Base-by-base conservation (phyloP, 1,140 invertebrate genomes). In the Drosophila funebris region DNA sequence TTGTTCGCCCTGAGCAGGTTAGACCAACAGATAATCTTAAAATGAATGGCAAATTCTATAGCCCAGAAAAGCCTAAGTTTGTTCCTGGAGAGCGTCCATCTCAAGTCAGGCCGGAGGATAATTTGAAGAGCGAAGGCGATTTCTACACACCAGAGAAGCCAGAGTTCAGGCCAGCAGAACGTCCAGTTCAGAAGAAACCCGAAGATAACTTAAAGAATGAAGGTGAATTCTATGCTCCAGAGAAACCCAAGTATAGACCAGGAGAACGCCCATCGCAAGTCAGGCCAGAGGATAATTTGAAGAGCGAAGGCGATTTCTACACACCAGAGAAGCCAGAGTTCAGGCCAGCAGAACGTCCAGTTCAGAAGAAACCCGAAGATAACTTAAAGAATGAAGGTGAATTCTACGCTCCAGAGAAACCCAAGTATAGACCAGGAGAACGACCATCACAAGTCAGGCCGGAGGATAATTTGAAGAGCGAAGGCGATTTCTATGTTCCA, bases 381-480 rank as follows among this genome's bases (percentile, higher is more conserved):
- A 93, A 94, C 78, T 73, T 94, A 36, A 90, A 82, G 72, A 58
- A 79, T 70, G 81, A 92, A 90, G 92, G 92, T 92, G 94, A 36
- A 92, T 93, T 37, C 93, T 91, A 78, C 0, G 90, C 77, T 22
- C 79, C 93, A 16, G 95, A 96, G 77, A 90, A 94, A 68, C 92
- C 94, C 0, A 93, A 94, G 29, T 72, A 60, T 29, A 20, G 52
- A 39, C 58, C 57, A 37, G 68, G 67, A 67, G 92, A 94, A 6
- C 87, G 93, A 48, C 92, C 92, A 56, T 92, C 91, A 14, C 93
- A 93, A 11, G 93, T 93, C 18, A 94, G 93, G 87, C 93, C 93
- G 43, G 92, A 93, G 70, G 94, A 95, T 78, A 94, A 96, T 91
- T 84, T 96, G 9, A 93, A 93, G 82, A 92, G 94, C 44, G 95